Evolutionary conservation across 2,888 invertebrate species (phyloP).

Genomic region (Cotesia congregata): DNA sequence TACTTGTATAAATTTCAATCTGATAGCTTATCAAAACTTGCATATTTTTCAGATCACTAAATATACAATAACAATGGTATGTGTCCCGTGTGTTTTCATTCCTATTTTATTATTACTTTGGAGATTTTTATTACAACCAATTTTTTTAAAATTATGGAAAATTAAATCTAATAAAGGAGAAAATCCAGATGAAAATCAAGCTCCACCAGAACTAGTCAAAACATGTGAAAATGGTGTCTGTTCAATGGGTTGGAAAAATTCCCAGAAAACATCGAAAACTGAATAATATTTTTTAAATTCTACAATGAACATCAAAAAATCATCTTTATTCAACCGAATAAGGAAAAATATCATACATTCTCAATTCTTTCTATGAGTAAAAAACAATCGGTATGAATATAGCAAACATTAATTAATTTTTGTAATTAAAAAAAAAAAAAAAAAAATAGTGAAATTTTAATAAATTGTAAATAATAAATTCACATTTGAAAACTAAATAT

Average conservation of each 20-base stretch:
- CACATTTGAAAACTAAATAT: too few relatives aligned
- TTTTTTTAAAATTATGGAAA: conserved; percentile 86
- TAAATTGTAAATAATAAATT: too few relatives aligned
- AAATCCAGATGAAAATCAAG: conserved; percentile 67
- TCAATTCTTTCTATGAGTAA: too few relatives aligned
- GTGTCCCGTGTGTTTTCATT: conserved; percentile 88
- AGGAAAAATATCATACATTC: too few relatives aligned
- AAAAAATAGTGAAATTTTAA: too few relatives aligned
- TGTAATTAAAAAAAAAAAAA: too few relatives aligned
- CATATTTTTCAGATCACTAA: background rate
- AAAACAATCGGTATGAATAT: too few relatives aligned
- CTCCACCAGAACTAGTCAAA: conserved; percentile 60
- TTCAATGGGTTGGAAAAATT: conserved; percentile 59
- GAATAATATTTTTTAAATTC: conserved; percentile 46
- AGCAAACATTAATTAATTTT: too few relatives aligned
- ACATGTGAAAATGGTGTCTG: conserved; percentile 66
- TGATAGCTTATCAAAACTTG: background rate
- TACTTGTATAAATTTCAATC: background rate
- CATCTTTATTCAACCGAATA: too few relatives aligned
- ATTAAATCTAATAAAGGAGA: conserved; percentile 74
- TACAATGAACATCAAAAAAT: too few relatives aligned
- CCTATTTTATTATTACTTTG: conserved; percentile 86
- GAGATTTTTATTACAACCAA: conserved; percentile 87
- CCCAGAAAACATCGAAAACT: conserved; percentile 48
- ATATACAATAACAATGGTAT: conserved; percentile 75